These are phyloP conservation scores for Empis livida DNA, from an alignment of 2,888 invertebrate genomes.

Conservation along the genomic window DNA sequence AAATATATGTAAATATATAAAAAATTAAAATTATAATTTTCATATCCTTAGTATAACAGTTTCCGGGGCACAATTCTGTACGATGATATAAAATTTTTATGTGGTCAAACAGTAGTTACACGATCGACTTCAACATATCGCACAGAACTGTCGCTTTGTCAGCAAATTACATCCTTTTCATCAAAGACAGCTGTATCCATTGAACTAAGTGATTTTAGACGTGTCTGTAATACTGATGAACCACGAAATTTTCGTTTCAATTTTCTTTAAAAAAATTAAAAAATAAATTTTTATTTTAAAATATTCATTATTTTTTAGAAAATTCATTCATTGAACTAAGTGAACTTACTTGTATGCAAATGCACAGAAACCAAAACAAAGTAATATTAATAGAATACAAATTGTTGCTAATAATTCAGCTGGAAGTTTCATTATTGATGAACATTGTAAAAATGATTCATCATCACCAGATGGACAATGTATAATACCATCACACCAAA, in stretches of 20 bases:
- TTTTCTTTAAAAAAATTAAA: conserved; percentile 22
- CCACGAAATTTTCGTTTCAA: conserved; percentile 52
- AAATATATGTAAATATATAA: too few species aligned
- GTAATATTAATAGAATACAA: conserved; percentile 36
- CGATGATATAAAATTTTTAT: conserved; percentile 19
- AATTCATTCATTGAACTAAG: background rate
- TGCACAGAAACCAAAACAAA: conserved; percentile 37
- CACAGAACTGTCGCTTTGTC: conserved; percentile 92
- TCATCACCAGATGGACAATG: conserved; percentile 74
- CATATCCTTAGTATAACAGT: background rate
- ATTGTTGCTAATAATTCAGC: conserved; percentile 54
- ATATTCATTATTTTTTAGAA: too few species aligned
- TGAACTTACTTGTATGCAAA: conserved; percentile 40
- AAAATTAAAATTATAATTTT: background rate
- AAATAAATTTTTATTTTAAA: background rate
- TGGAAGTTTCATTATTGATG: conserved; percentile 61
- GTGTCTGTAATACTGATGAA: conserved; percentile 64
- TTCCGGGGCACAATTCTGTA: conserved; percentile 36
- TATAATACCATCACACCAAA: conserved; percentile 67
- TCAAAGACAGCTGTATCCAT: conserved; percentile 70
- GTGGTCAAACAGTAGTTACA: conserved; percentile 75
- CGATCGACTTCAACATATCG: conserved; percentile 83
- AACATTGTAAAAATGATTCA: conserved; percentile 68
- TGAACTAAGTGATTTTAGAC: conserved; percentile 61
- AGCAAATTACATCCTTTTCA: conserved; percentile 85